A percentile compares a stretch with the other conserved stretches of the same genome.
These are phyloP conservation scores for Phengaris arion DNA, from an alignment of 2,888 invertebrate genomes.

Conservation along the genomic window DNA sequence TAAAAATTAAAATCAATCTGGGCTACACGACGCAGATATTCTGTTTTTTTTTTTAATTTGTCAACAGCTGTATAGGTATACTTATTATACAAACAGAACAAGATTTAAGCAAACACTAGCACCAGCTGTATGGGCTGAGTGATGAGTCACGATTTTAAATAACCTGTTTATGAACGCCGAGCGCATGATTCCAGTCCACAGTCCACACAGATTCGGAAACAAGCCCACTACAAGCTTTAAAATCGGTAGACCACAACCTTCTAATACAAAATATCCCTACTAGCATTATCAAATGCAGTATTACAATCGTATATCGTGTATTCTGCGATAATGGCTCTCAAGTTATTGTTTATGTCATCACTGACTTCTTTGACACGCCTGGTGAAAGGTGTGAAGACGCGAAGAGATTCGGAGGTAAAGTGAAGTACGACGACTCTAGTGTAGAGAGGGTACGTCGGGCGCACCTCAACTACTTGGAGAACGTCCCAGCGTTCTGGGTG, in stretches of 20 bases:
- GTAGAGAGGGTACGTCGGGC: conserved; percentile 74
- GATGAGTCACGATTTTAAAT: background rate
- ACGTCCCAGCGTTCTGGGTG: conserved; percentile 83
- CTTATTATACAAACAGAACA: background rate
- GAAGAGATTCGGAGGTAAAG: conserved; percentile 49
- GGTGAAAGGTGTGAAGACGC: conserved; percentile 59
- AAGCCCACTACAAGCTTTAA: background rate
- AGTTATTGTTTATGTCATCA: conserved; percentile 49
- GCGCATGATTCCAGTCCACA: background rate
- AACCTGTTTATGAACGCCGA: background rate
- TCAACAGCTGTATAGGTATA: too few species aligned
- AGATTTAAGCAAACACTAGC: background rate
- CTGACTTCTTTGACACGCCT: conserved; percentile 54
- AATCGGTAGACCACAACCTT: background rate
- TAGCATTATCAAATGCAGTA: conserved; percentile 12
- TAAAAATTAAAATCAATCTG: too few species aligned
- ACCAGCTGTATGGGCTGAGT: background rate
- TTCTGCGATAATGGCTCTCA: conserved; percentile 59
- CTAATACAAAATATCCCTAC: background rate
- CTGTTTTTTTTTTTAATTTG: too few species aligned
- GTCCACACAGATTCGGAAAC: background rate
- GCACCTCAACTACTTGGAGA: conserved; percentile 86
- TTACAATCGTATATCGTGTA: conserved; percentile 46
- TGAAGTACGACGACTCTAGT: conserved; percentile 59
- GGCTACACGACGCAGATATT: too few species aligned